These are phyloP conservation scores for Pammene aurita DNA, from an alignment of 2,888 invertebrate genomes.

Conservation along the genomic window DNA sequence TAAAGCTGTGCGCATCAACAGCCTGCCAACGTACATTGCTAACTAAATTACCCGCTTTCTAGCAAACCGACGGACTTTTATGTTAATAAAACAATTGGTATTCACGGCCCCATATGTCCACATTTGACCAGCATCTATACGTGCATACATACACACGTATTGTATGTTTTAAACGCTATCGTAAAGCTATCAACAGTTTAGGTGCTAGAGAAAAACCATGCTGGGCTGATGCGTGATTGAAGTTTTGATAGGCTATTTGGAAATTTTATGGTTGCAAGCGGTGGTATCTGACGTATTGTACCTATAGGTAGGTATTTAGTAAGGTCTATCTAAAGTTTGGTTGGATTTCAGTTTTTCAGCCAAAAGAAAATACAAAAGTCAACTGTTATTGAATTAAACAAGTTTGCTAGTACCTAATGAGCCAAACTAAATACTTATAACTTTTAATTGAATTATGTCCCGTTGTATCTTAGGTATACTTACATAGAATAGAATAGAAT, in stretches of 20 bases:
- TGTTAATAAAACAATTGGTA: conserved; percentile 80
- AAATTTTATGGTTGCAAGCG: conserved; percentile 16
- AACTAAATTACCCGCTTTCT: conserved; percentile 83
- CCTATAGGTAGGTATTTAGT: background rate
- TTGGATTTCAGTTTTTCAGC: background rate
- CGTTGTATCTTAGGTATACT: too few relatives aligned
- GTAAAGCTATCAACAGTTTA: conserved; percentile 79
- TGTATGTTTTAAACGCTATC: conserved; percentile 82
- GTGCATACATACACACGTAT: conserved; percentile 67
- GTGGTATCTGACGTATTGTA: conserved; percentile 1
- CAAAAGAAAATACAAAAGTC: background rate
- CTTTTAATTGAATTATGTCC: too few relatives aligned
- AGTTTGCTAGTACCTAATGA: too few relatives aligned
- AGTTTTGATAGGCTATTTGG: conserved; percentile 61
- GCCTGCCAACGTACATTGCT: conserved; percentile 71
- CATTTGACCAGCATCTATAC: conserved; percentile 80
- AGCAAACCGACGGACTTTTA: conserved; percentile 81
- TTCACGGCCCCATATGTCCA: conserved; percentile 75
- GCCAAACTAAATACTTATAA: too few relatives aligned
- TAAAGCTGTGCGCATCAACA: conserved; percentile 68
- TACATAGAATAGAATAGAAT: too few relatives aligned
- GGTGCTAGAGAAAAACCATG: conserved; percentile 72
- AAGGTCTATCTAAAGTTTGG: background rate
- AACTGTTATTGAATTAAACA: too few relatives aligned
- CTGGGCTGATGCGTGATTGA: conserved; percentile 77